Conservation (phyloP, 2,888 invertebrate species). For the Cheilosia scutellata region DNA sequence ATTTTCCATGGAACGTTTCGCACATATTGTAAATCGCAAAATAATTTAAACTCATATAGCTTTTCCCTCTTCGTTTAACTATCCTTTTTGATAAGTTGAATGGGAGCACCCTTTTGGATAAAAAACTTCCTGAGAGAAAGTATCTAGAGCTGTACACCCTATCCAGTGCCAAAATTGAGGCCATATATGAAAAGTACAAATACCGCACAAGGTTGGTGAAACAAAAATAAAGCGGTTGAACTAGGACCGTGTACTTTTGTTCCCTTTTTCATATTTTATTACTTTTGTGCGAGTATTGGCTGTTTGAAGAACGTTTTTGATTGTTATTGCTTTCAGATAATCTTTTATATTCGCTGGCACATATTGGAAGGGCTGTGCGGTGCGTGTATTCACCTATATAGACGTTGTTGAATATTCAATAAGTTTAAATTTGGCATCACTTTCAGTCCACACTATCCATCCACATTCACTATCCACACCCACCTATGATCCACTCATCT, state of each 20-base stretch:
- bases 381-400: no score
- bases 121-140: constrained; percentile 42
- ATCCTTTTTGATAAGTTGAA: constrained; percentile 52
- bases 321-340: constrained; percentile 71
- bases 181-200: constrained; percentile 11
- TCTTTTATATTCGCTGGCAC: constrained; percentile 19
- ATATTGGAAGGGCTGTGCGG: neutral
- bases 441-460: no score
- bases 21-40: constrained; percentile 66
- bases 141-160: neutral
- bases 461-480: no score
- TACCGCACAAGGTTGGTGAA: constrained; percentile 30
- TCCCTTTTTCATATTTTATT: constrained; percentile 56
- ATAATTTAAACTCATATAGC: constrained; percentile 65
- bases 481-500: no score
- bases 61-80: constrained; percentile 37
- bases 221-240: constrained; percentile 58
- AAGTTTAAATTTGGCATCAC: no score
- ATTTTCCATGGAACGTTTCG: constrained; percentile 48
- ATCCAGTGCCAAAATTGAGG: constrained; percentile 47
- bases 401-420: no score
- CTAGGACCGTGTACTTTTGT: constrained; percentile 23
- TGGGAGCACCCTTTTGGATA: constrained; percentile 53
- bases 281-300: constrained; percentile 54
- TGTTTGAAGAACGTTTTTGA: constrained; percentile 68